Base-by-base conservation (phyloP, 2,888 invertebrate species). In the Matsumyia berberina region DNA sequence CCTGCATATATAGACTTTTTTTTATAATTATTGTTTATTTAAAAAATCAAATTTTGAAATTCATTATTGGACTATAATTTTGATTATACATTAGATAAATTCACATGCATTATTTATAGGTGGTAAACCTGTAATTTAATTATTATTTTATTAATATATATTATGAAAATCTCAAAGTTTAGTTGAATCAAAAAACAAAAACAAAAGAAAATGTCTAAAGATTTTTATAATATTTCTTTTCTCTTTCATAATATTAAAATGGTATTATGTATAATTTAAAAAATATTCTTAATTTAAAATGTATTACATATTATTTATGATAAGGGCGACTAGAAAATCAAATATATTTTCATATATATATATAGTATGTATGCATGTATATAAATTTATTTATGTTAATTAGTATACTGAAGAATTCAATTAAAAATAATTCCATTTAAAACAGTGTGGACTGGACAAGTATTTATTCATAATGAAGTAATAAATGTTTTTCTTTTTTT, bases 381-480 rank as follows among this genome's bases (percentile, higher is more conserved):
- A 55, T 55, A 42, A 51, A 62, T 78, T 35, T 62, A 51, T 62
- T 70, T 51, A 49, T 51, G 39, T 69, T 49, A 62, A 31, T 67
- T 60, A 73, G 62, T 78, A 72, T 70, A 53, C 37, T 24, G 64
- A 46, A 55, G 51, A 77, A 62, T 81, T 57, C 44, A 42, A 69
- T 64, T 62, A 70, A 78, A 73, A 64, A 37, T 79, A 85, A 58
- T 79, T 66, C 62, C 60, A 79, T 74, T 79, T 73, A 58, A 85
- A 85, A 85, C 64, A 79, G 83, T 85, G 85, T 85, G 85, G 74
- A 79, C 85, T 85, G 85, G 85, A 85, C 85, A 85, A 70, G 69
- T 82, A 66, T 19, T 29, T 66, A 39, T 17, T 64, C 37, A 39
- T 66, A 53, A 66, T 72, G 17, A 55, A 17, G 11, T 55, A 77